These are phyloP conservation scores for Zoanthus gigantus DNA, from an alignment of 92 coral and sea anemone genomes.

Conservation along the genomic window DNA sequence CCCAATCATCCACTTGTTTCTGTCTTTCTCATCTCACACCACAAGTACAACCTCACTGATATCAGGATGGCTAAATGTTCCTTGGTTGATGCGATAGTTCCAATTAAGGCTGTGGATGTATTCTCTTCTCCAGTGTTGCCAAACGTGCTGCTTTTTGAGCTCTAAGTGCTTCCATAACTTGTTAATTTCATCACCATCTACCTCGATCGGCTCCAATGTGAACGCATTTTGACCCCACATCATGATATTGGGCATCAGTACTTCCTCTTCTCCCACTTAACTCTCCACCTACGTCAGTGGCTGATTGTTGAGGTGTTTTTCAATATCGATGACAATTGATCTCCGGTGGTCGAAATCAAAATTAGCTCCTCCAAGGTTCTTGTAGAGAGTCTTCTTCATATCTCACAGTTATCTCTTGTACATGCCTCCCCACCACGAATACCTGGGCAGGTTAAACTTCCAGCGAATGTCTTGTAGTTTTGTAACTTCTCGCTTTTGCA, in stretches of 20 bases:
- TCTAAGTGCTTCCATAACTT: too few relatives aligned
- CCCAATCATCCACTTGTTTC: not conserved
- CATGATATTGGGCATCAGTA: not conserved
- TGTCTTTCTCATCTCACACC: not conserved
- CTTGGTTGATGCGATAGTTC: not conserved
- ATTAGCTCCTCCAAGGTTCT: not conserved
- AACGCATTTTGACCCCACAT: not conserved
- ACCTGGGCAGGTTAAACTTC: too few relatives aligned
- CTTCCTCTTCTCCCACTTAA: not conserved
- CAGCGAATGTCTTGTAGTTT: too few relatives aligned
- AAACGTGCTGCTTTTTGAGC: not conserved
- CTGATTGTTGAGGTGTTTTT: not conserved
- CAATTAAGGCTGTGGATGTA: not conserved
- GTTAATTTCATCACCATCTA: not conserved
- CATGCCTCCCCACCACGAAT: not conserved
- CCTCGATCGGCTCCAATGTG: not conserved
- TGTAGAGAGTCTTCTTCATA: not conserved
- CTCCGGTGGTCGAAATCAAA: not conserved
- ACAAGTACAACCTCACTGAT: not conserved
- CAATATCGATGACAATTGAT: not conserved
- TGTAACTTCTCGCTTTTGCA: too few relatives aligned
- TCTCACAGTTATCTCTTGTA: not conserved
- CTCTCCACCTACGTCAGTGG: not conserved
- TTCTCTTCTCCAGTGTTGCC: not conserved
- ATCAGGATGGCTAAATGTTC: not conserved